Evolutionary conservation across 2,888 invertebrate species (phyloP).

Genomic region (Punctoribates punctum): DNA sequence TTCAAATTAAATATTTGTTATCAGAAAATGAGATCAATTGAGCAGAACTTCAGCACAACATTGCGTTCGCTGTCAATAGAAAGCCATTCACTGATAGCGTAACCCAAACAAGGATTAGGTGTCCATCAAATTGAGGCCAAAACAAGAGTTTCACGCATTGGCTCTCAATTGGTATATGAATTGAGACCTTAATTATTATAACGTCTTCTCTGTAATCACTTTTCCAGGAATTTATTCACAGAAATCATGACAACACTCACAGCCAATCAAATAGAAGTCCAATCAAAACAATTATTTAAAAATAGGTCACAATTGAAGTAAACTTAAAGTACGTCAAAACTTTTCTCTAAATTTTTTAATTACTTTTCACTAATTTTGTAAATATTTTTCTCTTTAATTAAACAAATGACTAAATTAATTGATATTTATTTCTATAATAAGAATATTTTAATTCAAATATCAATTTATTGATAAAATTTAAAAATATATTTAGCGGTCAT

Average conservation of each 20-base stretch:
- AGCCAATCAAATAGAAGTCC: neutral
- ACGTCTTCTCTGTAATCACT: neutral
- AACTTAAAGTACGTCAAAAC: no score
- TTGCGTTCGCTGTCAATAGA: neutral
- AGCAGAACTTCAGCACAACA: neutral
- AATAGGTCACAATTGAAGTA: no score
- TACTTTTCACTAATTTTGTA: no score
- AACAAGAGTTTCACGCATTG: neutral
- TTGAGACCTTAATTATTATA: neutral
- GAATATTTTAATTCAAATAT: no score
- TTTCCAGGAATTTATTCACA: neutral
- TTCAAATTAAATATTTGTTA: neutral
- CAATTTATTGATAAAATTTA: no score
- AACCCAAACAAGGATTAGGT: neutral
- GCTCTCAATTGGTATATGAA: neutral
- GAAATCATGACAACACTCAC: conserved; percentile 11
- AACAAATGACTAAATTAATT: no score
- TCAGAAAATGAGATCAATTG: neutral
- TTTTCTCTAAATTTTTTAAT: no score
- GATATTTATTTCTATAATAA: no score
- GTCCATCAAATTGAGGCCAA: no score
- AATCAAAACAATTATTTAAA: conserved; percentile 4
- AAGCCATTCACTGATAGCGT: neutral
- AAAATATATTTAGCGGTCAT: no score
- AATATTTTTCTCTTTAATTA: no score